Conservation (phyloP, 53 echinoderm and acorn worm species). For the Zoroaster sp. region DNA sequence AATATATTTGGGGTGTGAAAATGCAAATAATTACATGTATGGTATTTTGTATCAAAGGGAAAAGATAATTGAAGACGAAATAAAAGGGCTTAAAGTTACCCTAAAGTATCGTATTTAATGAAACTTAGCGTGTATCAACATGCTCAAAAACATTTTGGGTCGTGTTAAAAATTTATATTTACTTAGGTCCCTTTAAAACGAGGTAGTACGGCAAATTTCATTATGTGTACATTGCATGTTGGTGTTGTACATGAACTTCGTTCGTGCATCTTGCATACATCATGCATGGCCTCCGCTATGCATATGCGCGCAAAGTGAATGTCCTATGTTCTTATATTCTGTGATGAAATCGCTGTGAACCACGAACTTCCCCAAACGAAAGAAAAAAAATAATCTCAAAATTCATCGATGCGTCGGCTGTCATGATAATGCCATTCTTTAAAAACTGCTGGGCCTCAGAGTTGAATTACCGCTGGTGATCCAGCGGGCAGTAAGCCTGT, state of each 20-base stretch:
- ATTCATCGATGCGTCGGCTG: background rate
- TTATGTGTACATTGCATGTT: background rate
- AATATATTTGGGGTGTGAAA: background rate
- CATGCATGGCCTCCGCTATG: background rate
- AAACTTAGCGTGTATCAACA: too few species aligned
- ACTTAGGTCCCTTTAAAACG: background rate
- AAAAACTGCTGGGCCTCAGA: background rate
- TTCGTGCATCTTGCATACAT: background rate
- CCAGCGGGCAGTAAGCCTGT: background rate
- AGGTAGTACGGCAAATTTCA: background rate
- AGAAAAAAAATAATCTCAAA: background rate
- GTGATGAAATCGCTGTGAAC: background rate
- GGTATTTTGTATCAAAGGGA: too few species aligned
- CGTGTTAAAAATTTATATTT: too few species aligned
- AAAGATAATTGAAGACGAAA: too few species aligned
- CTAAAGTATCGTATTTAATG: too few species aligned
- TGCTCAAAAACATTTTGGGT: too few species aligned
- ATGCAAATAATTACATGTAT: too few species aligned
- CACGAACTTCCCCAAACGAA: background rate
- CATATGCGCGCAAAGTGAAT: background rate
- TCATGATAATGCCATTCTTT: conserved; percentile 6
- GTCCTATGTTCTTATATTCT: background rate
- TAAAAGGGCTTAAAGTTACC: too few species aligned
- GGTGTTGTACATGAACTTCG: background rate
- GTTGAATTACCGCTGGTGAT: conserved; percentile 5